Conservation (phyloP, 2,888 invertebrate species). For the Gastracanthus pulcherrimus region DNA sequence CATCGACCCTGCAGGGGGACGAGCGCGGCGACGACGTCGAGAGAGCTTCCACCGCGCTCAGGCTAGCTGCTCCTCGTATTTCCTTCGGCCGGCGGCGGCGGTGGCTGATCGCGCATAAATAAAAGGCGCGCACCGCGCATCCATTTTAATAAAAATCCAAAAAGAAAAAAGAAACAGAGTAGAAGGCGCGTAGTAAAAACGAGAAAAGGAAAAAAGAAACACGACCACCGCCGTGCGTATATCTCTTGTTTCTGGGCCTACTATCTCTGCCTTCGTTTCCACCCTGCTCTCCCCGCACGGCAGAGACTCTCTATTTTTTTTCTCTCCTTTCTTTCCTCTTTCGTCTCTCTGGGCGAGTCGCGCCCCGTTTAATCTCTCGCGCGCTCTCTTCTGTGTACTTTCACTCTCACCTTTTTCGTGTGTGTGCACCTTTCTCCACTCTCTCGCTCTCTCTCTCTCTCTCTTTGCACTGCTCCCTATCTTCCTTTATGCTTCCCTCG, state of each 20-base stretch:
- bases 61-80: background rate
- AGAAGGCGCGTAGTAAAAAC: background rate
- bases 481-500: background rate
- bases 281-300: background rate
- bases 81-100: background rate
- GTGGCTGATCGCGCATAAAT: background rate
- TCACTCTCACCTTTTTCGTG: constrained; percentile 53
- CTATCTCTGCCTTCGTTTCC: background rate
- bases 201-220: background rate
- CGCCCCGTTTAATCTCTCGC: constrained; percentile 28
- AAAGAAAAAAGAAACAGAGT: background rate
- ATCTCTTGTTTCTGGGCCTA: no score
- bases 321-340: background rate
- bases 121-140: no score
- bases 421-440: constrained; percentile 24
- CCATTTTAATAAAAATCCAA: background rate
- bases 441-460: no score
- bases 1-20: background rate
- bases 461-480: background rate
- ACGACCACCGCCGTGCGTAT: background rate
- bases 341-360: no score
- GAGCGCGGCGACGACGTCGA: background rate
- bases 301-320: no score
- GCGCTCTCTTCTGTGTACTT: constrained; percentile 19
- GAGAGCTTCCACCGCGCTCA: background rate